Evolutionary conservation across 2,113 vertebrate genomes (phyloP).

Genomic region (Phyllostomus hastatus): DNA sequence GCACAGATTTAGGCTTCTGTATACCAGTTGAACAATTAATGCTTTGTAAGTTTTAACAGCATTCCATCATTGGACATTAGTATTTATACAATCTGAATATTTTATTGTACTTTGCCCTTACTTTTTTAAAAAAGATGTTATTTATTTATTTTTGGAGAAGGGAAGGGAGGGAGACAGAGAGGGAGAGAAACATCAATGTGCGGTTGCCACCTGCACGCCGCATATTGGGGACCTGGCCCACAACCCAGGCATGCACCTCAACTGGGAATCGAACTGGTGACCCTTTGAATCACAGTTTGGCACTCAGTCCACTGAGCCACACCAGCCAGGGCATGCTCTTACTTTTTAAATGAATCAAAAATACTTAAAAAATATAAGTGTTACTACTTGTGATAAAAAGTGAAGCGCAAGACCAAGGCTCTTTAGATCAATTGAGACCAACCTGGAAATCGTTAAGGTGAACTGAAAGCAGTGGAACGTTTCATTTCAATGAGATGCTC

Average conservation of each 20-base stretch:
- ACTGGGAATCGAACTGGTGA: too few species aligned
- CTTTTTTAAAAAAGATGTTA: neutral
- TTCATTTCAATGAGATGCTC: neutral
- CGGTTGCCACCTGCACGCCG: too few species aligned
- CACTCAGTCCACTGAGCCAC: too few species aligned
- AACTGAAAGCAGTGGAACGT: neutral
- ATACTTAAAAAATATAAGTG: neutral
- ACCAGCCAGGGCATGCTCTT: neutral
- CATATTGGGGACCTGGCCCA: too few species aligned
- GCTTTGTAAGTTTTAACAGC: neutral
- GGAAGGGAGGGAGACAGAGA: too few species aligned
- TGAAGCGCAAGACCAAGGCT: neutral
- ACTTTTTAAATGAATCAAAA: neutral
- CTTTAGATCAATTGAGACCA: neutral
- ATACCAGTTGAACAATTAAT: neutral
- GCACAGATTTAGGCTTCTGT: neutral
- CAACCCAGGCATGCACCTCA: too few species aligned
- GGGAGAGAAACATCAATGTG: too few species aligned
- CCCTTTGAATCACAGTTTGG: too few species aligned
- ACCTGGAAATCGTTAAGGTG: neutral
- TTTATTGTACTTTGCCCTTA: neutral
- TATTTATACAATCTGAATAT: neutral
- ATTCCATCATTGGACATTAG: neutral
- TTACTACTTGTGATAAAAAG: constrained; percentile 8
- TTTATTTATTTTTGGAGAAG: too few species aligned